Percentiles rank a stretch among this genome's conserved stretches.
phyloP scores from a whole-genome alignment of 1,140 invertebrate genomes.

The Euura lappo region DNA sequence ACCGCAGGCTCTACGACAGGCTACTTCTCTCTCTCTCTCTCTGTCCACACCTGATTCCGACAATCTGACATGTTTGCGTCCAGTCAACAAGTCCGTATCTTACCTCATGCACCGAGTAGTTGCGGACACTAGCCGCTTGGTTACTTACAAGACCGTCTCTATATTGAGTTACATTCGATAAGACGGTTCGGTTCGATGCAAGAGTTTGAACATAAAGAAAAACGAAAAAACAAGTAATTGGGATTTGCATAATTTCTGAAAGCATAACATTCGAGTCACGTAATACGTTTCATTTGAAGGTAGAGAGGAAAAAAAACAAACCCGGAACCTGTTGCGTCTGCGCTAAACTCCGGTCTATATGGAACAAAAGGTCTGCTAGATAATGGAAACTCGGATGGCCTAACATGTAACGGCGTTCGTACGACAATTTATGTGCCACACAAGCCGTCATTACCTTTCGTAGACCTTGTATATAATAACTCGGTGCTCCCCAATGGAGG shows the following conservation, averaged over 20 bases:
- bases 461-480: neutral
- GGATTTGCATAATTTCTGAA: too few species aligned
- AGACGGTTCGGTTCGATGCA: neutral
- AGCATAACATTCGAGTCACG: too few species aligned
- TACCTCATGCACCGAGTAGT: too few species aligned
- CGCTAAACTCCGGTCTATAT: neutral
- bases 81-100: neutral
- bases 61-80: neutral
- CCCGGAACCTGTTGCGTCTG: slow-evolving; percentile 1
- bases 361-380: neutral
- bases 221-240: too few species aligned
- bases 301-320: neutral
- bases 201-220: neutral
- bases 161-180: too few species aligned
- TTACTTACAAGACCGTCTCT: too few species aligned
- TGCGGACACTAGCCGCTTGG: too few species aligned
- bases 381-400: neutral
- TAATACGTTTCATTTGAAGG: too few species aligned
- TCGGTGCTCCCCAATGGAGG: neutral
- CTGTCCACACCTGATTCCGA: neutral
- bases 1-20: too few species aligned
- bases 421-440: neutral
- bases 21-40: neutral
- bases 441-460: neutral
- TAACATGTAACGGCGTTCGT: neutral